These are phyloP conservation scores for Drosophila rufa DNA, from an alignment of 1,140 invertebrate genomes.

Conservation along the genomic window DNA sequence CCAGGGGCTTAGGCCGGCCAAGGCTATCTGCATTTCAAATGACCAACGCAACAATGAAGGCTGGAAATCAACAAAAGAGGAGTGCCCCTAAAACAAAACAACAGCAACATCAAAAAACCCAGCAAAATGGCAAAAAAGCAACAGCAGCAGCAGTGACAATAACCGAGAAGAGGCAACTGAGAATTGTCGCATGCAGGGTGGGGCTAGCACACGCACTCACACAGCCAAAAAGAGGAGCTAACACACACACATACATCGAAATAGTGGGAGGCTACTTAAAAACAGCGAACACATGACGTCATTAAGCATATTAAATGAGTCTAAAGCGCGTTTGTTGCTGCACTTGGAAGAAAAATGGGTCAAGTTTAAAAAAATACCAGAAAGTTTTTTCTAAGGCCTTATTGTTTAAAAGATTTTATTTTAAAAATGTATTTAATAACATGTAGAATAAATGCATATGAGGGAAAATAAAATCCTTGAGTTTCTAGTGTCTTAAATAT, in stretches of 20 bases:
- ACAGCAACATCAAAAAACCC: conserved; percentile 14
- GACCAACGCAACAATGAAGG: conserved; percentile 74
- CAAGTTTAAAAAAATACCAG: neutral
- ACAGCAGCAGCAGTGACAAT: conserved; percentile 31
- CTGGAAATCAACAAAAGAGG: conserved; percentile 70
- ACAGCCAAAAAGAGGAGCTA: conserved; percentile 2
- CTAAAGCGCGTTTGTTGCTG: conserved; percentile 58
- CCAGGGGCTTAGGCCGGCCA: conserved; percentile 45
- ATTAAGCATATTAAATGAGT: conserved; percentile 81
- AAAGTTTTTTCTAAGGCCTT: too few relatives aligned
- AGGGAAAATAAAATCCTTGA: too few relatives aligned
- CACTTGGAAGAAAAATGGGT: conserved; percentile 1
- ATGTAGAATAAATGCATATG: too few relatives aligned
- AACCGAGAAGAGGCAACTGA: conserved; percentile 36
- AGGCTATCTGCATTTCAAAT: conserved; percentile 79
- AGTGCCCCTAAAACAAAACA: conserved; percentile 61
- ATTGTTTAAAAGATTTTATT: too few relatives aligned
- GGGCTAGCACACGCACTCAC: conserved; percentile 22
- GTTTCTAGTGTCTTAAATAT: too few relatives aligned
- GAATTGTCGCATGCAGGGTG: conserved; percentile 47
- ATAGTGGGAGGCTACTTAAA: conserved; percentile 43
- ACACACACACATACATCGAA: conserved; percentile 18
- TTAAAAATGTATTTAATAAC: too few relatives aligned
- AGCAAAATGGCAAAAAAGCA: conserved; percentile 18
- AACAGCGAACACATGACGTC: conserved; percentile 71